Evolutionary conservation across 1,140 invertebrate species (phyloP).

Genomic region (Olivierus martensii): DNA sequence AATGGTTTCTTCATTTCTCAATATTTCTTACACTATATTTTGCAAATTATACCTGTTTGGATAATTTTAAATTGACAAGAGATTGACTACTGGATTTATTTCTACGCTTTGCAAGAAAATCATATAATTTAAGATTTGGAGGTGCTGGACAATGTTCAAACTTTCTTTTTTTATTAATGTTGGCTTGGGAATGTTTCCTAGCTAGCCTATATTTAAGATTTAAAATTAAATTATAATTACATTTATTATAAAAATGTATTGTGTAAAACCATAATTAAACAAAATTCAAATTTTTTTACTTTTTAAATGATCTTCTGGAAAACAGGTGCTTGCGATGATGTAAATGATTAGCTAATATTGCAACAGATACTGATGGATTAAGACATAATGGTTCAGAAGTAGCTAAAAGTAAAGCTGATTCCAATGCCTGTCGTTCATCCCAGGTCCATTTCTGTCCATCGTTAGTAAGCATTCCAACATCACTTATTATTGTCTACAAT

Average conservation of each 20-base stretch:
- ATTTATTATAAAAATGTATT: no score
- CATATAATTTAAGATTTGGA: constrained; percentile 55
- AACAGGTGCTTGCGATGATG: constrained; percentile 57
- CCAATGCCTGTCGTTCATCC: constrained; percentile 61
- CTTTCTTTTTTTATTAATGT: constrained; percentile 72
- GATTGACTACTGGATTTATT: constrained; percentile 15
- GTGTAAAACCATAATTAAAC: no score
- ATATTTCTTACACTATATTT: no score
- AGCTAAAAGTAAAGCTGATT: constrained; percentile 56
- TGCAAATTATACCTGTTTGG: constrained; percentile 24
- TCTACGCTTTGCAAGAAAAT: constrained; percentile 38
- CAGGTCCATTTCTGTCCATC: constrained; percentile 51
- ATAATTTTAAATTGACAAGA: constrained; percentile 19
- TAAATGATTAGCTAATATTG: constrained; percentile 52
- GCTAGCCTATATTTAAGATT: constrained; percentile 26
- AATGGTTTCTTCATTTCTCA: no score
- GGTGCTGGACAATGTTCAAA: constrained; percentile 66
- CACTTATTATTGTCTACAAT: constrained; percentile 46
- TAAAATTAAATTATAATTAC: no score
- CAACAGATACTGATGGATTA: constrained; percentile 65
- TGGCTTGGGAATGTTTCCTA: constrained; percentile 28
- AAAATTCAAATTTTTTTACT: no score
- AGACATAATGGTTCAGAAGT: constrained; percentile 71
- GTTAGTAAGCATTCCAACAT: constrained; percentile 50
- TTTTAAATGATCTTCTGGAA: constrained; percentile 53